phyloP scores from a whole-genome alignment of 92 coral and sea anemone genomes.

The Epizoanthus fatuus region DNA sequence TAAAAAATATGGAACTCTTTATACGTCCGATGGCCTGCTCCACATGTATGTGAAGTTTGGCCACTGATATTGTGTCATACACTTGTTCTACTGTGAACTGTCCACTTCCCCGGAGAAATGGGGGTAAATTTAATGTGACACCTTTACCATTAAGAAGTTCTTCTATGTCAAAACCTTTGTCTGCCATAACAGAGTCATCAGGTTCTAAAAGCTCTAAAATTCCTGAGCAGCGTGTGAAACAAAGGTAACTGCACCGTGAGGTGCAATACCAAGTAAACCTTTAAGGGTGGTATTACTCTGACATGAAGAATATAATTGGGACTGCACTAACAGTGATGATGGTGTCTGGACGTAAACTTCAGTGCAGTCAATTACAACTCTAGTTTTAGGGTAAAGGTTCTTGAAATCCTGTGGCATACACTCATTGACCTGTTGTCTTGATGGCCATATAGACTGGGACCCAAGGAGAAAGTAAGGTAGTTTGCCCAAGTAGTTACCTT shows the following conservation, averaged over 20 bases:
- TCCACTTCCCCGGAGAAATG: no score
- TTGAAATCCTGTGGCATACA: slow-evolving; percentile 6
- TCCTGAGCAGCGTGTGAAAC: neutral
- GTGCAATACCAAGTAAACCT: slow-evolving; percentile 17
- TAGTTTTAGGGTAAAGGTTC: slow-evolving; percentile 14
- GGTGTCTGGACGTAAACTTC: slow-evolving; percentile 22
- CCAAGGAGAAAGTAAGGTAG: slow-evolving; percentile 4
- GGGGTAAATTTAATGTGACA: no score
- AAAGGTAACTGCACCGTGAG: slow-evolving; percentile 12
- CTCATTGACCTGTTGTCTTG: slow-evolving; percentile 7
- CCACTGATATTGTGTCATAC: slow-evolving; percentile 9
- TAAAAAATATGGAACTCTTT: slow-evolving; percentile 64
- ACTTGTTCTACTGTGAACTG: slow-evolving; percentile 12
- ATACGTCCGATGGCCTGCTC: slow-evolving; percentile 44
- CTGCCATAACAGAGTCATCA: no score
- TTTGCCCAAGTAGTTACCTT: neutral
- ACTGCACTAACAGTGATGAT: slow-evolving; percentile 23
- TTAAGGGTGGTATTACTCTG: slow-evolving; percentile 27
- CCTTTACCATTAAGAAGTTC: no score
- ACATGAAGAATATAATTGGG: slow-evolving; percentile 23
- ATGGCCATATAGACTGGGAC: slow-evolving; percentile 13
- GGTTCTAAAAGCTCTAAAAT: no score
- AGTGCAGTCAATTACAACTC: slow-evolving; percentile 31
- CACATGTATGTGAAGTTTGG: slow-evolving; percentile 29
- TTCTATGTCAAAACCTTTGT: no score